Evolutionary conservation across 2,797 vertebrate genomes (phyloP).

Genomic region (Microcaecilia unicolor): DNA sequence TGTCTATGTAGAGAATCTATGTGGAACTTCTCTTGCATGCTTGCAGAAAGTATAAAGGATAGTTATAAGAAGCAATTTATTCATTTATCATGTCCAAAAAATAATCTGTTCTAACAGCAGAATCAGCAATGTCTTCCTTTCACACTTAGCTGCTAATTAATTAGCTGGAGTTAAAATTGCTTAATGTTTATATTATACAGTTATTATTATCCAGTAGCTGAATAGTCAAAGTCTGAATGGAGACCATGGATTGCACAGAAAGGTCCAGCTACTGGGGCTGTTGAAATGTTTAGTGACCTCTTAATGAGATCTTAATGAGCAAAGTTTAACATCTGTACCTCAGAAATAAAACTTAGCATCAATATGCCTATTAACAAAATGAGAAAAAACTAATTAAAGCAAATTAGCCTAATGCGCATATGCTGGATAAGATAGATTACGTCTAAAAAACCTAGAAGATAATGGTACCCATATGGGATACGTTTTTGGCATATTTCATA

Average conservation of each 20-base stretch:
- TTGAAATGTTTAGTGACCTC: conserved; percentile 15
- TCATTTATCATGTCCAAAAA: conserved; percentile 23
- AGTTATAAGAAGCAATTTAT: conserved; percentile 29
- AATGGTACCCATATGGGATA: conserved; percentile 69
- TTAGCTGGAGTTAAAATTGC: conserved; percentile 19
- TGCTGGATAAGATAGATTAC: conserved; percentile 62
- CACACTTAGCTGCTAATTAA: conserved; percentile 33
- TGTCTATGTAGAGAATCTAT: too few species aligned
- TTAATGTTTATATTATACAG: conserved; percentile 6
- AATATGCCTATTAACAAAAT: conserved; percentile 60
- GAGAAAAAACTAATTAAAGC: conserved; percentile 70
- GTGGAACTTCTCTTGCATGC: not conserved
- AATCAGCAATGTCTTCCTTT: conserved; percentile 17
- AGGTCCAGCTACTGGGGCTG: conserved; percentile 11
- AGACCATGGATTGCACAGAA: conserved; percentile 1
- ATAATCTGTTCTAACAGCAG: conserved; percentile 17
- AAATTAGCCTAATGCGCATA: conserved; percentile 69
- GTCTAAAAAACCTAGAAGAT: conserved; percentile 62
- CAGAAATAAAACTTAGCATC: conserved; percentile 44
- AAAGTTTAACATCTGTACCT: conserved; percentile 39
- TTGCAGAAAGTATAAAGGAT: conserved; percentile 15
- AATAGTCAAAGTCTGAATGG: conserved; percentile 3
- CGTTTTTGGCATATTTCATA: conserved; percentile 75
- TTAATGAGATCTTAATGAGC: conserved; percentile 30
- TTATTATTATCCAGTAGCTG: conserved; percentile 4